Evolutionary conservation across 1,140 invertebrate genomes (phyloP).

Genomic region (Saccostrea glomerata): DNA sequence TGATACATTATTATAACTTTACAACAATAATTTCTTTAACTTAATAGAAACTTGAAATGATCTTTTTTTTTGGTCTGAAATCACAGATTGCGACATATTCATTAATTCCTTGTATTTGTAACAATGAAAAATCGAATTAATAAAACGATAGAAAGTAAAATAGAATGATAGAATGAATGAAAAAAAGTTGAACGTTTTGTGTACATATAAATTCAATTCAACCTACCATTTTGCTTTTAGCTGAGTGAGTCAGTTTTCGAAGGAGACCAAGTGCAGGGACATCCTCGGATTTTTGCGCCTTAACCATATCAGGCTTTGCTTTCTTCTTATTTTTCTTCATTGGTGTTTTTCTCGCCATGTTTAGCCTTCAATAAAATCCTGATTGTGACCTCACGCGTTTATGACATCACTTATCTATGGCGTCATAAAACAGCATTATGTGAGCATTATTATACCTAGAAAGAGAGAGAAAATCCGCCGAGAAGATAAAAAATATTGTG

Average conservation of each 20-base stretch:
- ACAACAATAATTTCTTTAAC: no score
- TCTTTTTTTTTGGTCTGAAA: no score
- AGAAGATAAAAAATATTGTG: no score
- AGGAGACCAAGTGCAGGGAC: constrained; percentile 20
- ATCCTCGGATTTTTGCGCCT: constrained; percentile 1
- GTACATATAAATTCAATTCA: no score
- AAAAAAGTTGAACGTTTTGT: neutral
- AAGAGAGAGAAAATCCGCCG: no score
- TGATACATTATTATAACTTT: no score
- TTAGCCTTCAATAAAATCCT: neutral
- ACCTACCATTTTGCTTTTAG: constrained; percentile 35
- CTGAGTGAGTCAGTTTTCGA: constrained; percentile 26
- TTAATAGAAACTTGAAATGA: no score
- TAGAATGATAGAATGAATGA: neutral
- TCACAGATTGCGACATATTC: no score
- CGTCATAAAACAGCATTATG: neutral
- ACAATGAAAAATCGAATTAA: neutral
- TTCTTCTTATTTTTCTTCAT: neutral
- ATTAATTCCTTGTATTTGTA: no score
- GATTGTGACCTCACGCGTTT: neutral
- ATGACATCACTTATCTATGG: neutral
- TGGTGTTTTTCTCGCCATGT: neutral
- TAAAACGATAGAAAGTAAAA: neutral
- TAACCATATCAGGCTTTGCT: neutral
- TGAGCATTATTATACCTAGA: no score